Base-by-base conservation (phyloP, 2,113 vertebrate genomes). In the Leucosticte australis region DNA sequence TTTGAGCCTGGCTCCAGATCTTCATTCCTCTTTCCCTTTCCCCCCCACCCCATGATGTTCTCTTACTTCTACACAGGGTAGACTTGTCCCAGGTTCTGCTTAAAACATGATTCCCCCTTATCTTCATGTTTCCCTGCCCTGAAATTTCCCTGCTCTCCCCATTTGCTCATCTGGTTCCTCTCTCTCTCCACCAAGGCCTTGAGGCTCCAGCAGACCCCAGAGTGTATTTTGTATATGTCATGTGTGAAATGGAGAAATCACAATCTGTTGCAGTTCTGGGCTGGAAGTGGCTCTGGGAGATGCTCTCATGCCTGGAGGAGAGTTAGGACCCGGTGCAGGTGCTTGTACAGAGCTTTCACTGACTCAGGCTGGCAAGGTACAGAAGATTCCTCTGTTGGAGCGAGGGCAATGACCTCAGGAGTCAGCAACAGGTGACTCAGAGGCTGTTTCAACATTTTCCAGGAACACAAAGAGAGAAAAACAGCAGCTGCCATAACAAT, bases 401-500 rank as follows among this genome's bases (percentile, higher is more conserved):
- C 18, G 35, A 83, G 49, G 74, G 64, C 37, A 87, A 3, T 28
- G 84, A 81, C 69, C 6, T 4, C 78, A 42, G 70, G 27, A 90
- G 52, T 37, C 69, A 87, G 68, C n/a, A 89, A 35, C 50, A 84
- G 82, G 64, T 89, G 64, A 89, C 35, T 85, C 75, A 85, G 79
- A 71, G 46, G 42, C 49, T 71, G 19, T 75, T 93, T 90, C 64
- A 90, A 60, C 0, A 2, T 35, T 73, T 52, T 64, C 57, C 79
- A 64, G 44, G 53, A 90, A 47, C 39, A 82, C 9, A 60, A 59
- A 59, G 27, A 78, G 13, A 81, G 44, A 49, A 81, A 89, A 84
- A 42, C 39, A 90, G 56, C 82, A 95, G 39, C 78, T 90, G 56
- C 52, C 35, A 21, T 28, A 41, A 33, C 30, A 53, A 63, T 78